Evolutionary conservation across 2,113 vertebrate species (phyloP), one percentile per base, ranked within the genome.

Genomic region (Puntigrus tetrazona): DNA sequence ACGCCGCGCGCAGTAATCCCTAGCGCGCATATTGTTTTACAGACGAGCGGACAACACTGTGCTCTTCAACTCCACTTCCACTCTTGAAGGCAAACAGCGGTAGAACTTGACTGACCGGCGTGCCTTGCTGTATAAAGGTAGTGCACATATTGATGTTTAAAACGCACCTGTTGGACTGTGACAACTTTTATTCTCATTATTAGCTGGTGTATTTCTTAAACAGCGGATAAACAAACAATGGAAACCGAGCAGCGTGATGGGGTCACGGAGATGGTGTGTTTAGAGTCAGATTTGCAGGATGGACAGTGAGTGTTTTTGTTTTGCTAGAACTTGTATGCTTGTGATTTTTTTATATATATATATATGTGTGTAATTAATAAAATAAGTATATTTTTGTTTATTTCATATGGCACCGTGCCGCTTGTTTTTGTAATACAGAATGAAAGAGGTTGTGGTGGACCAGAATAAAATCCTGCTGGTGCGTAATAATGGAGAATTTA

Each of bases 381-480:
- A n/a, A n/a, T n/a, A n/a, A n/a, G n/a, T n/a, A n/a, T n/a, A n/a
- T n/a, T n/a, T n/a, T n/a, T n/a, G n/a, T n/a, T n/a, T n/a, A n/a
- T n/a, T n/a, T n/a, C n/a, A n/a, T n/a, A n/a, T n/a, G n/a, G n/a
- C n/a, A n/a, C n/a, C 9, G 50, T 59, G 20, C 9, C 10, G 50
- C 10, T 2, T 18, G 13, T 72, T 16, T 78, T 45, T 55, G 13
- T 81, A 18, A 22, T 2, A 0, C 87, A 98, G 97, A 92, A 96
- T 98, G 93, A 91, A 89, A 72, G 95, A 96, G 34, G 95, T 96
- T 52, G 88, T 79, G 10, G 93, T 97, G 75, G 92, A 88, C 0
- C 88, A 93, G 0, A 90, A 94, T 65, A 94, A 94, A 0, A 93
- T 97, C 86, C 88, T 98, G 84, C 88, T 98, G 81, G 92, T 96